Base-by-base conservation (phyloP, 2,888 invertebrate species). In the Neoascia interrupta region DNA sequence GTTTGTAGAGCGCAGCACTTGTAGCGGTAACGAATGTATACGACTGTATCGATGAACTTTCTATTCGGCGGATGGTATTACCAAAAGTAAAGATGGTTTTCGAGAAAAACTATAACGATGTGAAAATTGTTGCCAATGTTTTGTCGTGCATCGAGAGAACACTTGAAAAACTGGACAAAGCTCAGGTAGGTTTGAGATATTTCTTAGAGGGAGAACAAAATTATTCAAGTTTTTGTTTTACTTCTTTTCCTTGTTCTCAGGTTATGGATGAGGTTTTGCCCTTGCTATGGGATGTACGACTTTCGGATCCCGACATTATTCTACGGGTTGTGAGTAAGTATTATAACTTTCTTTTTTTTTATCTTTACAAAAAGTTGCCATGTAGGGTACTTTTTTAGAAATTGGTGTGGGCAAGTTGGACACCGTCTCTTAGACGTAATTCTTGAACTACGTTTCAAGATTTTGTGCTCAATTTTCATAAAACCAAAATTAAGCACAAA, bases 261-360 rank as follows among this genome's bases (percentile, higher is more conserved):
- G 95, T 98, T 69, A 92, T 96, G 84, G 97, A 97, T 84, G 95
- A 96, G 84, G 95, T 98, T 43, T 91, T 98, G 82, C 97, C 97
- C 0, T 91, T 98, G 81, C 91, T 98, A 26, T 94, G 95, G 85
- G 94, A 94, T 83, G 95, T 97, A 84, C 92, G 94, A 80, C 92
- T 97, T 49, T 93, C 93, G 81, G 97, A 98, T 88, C 95, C 97
- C 5, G 95, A 96, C 85, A 94, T 97, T 83, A 93, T 96, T 82
- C 92, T 94, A 87, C 93, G 96, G 87, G 94, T 97, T 87, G 96
- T 97, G 89, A 94, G 98, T 98, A 92, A 96, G 97, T 96, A 90
- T 60, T n/a, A 5, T 31, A 31, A n/a, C n/a, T n/a, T n/a, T n/a
- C n/a, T n/a, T n/a, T n/a, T n/a, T n/a, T n/a, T n/a, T n/a, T n/a